Conservation (phyloP, 2,888 invertebrate genomes). For the Euplexia lucipara region DNA sequence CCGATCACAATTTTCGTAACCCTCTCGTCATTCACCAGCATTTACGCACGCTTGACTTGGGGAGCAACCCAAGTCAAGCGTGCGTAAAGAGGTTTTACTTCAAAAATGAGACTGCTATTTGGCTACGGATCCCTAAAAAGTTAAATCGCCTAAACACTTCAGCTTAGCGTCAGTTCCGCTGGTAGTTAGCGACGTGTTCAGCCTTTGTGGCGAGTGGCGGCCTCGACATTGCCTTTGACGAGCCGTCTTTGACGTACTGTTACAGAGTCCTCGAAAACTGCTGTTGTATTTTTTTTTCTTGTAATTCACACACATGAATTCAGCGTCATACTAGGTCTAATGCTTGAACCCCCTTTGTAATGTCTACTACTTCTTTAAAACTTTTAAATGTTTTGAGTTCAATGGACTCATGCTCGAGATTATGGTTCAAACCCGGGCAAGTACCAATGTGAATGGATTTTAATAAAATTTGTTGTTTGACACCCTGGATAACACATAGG, state of each 20-base stretch:
- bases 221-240: conserved; percentile 49
- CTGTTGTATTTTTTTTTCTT: conserved; percentile 5
- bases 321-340: not conserved
- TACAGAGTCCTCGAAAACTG: conserved; percentile 11
- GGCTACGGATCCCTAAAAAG: not conserved
- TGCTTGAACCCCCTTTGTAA: not conserved
- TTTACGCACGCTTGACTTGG: too few relatives aligned
- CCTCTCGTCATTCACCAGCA: too few relatives aligned
- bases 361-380: not conserved
- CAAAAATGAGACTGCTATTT: too few relatives aligned
- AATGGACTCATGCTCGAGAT: too few relatives aligned
- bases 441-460: too few relatives aligned
- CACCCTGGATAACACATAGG: too few relatives aligned
- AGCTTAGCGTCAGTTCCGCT: conserved; percentile 12
- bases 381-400: too few relatives aligned
- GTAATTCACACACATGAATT: conserved; percentile 6
- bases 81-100: too few relatives aligned
- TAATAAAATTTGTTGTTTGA: too few relatives aligned
- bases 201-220: conserved; percentile 43
- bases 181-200: conserved; percentile 8
- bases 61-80: too few relatives aligned
- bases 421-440: too few relatives aligned
- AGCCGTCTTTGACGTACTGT: conserved; percentile 28
- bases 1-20: too few relatives aligned
- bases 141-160: conserved; percentile 32